Evolutionary conservation across 2,888 invertebrate genomes (phyloP), one percentile per base, ranked within the genome.

Genomic region (Boloria selene): DNA sequence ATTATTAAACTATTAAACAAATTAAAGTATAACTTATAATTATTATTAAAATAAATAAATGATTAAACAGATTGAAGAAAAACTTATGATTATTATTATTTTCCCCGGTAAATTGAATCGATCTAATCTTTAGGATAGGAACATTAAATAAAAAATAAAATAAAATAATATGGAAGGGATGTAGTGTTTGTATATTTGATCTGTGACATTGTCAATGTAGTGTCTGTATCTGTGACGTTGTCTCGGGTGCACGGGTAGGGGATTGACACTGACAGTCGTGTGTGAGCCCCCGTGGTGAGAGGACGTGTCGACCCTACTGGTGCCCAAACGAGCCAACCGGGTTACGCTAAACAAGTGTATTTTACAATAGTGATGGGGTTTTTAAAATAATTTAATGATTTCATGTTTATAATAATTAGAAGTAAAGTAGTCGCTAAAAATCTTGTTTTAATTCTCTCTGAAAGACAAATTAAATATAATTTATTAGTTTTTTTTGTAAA

Each of bases 161-260:
- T 13, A 51, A 16, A 51, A 16, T 18, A 54, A 54, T 31, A 54
- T 22, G 54, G 54, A 54, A 54, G 54, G 54, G 54, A 54, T 54
- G 54, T 54, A 54, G 54, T 54, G 26, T 54, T 6, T 54, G 54
- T 45, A 45, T 45, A 45, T 14, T 45, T 45, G 45, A 14, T n/a
- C n/a, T n/a, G 45, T 4, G 45, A 14, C 22, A 22, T 22, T 22
- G 22, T 22, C 22, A 22, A 22, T 22, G 22, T 22, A 22, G 22
- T 22, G 22, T 22, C 22, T 22, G 22, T 22, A 22, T 22, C 22
- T 22, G 22, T 4, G 14, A 45, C 45, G 22, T 22, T 22, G 22
- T 22, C 22, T 22, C 22, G 22, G 22, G 22, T 22, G 22, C 22
- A 22, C 22, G 45, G 45, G 45, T 10, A 45, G 45, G 13, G 45